phyloP scores from a whole-genome alignment of 2,888 invertebrate species.

The Brachycybe producta region DNA sequence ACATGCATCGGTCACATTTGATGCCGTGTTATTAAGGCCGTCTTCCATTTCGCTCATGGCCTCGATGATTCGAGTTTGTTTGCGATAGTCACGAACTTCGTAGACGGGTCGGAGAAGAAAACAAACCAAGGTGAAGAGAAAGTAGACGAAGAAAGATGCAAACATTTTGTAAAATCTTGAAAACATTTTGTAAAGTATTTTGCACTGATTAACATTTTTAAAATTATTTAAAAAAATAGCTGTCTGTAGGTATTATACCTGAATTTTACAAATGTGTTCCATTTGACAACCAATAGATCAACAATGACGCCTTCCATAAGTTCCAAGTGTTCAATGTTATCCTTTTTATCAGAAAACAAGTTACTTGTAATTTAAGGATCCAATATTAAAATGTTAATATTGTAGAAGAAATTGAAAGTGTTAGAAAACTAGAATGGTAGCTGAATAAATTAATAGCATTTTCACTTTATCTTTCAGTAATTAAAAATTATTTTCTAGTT shows the following conservation, averaged over 20 bases:
- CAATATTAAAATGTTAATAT: too few species aligned
- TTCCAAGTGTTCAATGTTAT: conserved; percentile 85
- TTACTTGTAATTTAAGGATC: not conserved
- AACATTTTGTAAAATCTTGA: conserved; percentile 82
- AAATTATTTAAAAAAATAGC: conserved; percentile 23
- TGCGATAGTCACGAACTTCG: conserved; percentile 21
- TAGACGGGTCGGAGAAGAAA: conserved; percentile 83
- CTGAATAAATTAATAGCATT: too few species aligned
- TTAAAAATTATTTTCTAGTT: too few species aligned
- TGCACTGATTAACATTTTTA: not conserved
- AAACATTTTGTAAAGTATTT: not conserved
- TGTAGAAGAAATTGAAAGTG: too few species aligned
- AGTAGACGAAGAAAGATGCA: conserved; percentile 78
- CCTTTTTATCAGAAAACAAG: too few species aligned
- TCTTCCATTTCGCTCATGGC: not conserved
- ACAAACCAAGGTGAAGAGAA: conserved; percentile 71
- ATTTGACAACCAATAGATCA: conserved; percentile 87
- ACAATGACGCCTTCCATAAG: conserved; percentile 87
- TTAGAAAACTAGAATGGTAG: too few species aligned
- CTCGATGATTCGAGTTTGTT: conserved; percentile 20
- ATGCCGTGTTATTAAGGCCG: not conserved
- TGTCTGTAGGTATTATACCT: conserved; percentile 30
- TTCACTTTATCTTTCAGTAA: too few species aligned
- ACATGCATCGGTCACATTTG: conserved; percentile 4
- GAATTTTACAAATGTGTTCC: conserved; percentile 91